phyloP scores from a whole-genome alignment of 2,797 vertebrate genomes.

The Hypotaenidia philippensis region DNA sequence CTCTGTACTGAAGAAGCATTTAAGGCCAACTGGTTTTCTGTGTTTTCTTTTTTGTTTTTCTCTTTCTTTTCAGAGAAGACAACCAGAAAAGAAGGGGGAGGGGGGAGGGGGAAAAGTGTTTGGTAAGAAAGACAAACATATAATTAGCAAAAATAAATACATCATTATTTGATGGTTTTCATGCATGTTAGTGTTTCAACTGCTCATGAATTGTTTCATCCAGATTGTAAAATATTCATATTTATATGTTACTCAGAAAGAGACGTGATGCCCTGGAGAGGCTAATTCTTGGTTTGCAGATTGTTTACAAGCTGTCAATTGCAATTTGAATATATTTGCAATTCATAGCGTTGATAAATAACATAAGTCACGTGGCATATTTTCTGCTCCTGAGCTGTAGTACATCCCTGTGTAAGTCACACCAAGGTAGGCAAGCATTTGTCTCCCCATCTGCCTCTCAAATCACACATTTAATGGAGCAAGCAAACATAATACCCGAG shows the following conservation, averaged over 20 bases:
- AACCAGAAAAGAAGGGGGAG: neutral
- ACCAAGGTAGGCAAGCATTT: conserved; percentile 50
- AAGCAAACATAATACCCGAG: conserved; percentile 14
- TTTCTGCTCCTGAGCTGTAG: conserved; percentile 19
- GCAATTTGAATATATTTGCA: conserved; percentile 72
- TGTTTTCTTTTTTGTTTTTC: neutral
- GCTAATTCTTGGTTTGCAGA: conserved; percentile 71
- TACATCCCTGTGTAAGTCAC: neutral
- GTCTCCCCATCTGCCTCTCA: conserved; percentile 56
- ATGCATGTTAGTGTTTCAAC: neutral
- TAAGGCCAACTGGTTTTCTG: neutral
- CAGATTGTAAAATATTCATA: conserved; percentile 68
- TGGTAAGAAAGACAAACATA: conserved; percentile 36
- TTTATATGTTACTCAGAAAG: conserved; percentile 54
- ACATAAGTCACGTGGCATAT: neutral
- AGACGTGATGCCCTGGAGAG: conserved; percentile 41
- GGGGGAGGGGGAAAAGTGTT: neutral
- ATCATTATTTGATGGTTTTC: conserved; percentile 46
- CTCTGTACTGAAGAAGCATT: conserved; percentile 23
- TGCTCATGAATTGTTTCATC: conserved; percentile 32
- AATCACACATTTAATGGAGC: conserved; percentile 55
- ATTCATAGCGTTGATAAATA: conserved; percentile 62
- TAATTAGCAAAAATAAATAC: conserved; percentile 61
- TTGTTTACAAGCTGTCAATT: conserved; percentile 72
- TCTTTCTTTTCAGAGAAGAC: neutral